Conservation (phyloP, 2,113 vertebrate species). For the Callionymus lyra region DNA sequence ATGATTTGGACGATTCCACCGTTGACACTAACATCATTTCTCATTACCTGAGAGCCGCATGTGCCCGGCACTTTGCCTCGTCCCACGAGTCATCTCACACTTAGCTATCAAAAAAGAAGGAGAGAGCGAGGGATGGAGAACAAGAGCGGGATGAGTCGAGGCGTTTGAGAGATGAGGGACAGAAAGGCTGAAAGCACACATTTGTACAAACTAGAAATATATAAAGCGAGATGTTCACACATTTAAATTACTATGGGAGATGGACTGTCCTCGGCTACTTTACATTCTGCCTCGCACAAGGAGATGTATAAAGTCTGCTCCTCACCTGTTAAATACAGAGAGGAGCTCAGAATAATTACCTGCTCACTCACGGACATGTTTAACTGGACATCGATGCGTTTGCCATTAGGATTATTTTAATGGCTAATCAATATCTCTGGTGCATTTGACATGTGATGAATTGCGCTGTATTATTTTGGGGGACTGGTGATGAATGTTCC, state of each 20-base stretch:
- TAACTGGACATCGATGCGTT: neutral
- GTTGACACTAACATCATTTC: constrained; percentile 69
- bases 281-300: constrained; percentile 17
- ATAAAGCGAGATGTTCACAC: constrained; percentile 14
- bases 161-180: constrained; percentile 30
- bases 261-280: constrained; percentile 10
- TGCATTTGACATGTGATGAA: constrained; percentile 14
- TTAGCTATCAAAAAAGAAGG: constrained; percentile 19
- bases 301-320: neutral
- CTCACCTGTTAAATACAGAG: constrained; percentile 13
- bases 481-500: constrained; percentile 15
- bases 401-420: constrained; percentile 10
- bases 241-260: constrained; percentile 21
- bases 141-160: constrained; percentile 16
- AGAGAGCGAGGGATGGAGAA: constrained; percentile 14
- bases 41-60: constrained; percentile 62
- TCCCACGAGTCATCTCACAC: constrained; percentile 54
- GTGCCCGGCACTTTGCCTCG: constrained; percentile 37
- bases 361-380: neutral
- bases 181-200: constrained; percentile 29
- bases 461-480: constrained; percentile 8
- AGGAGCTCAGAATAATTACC: neutral
- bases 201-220: constrained; percentile 27
- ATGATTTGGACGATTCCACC: constrained; percentile 63
- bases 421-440: constrained; percentile 8